Evolutionary conservation across 2,113 vertebrate genomes (phyloP), one percentile per base, ranked within the genome.

Genomic region (Pelecanoides urinatrix): DNA sequence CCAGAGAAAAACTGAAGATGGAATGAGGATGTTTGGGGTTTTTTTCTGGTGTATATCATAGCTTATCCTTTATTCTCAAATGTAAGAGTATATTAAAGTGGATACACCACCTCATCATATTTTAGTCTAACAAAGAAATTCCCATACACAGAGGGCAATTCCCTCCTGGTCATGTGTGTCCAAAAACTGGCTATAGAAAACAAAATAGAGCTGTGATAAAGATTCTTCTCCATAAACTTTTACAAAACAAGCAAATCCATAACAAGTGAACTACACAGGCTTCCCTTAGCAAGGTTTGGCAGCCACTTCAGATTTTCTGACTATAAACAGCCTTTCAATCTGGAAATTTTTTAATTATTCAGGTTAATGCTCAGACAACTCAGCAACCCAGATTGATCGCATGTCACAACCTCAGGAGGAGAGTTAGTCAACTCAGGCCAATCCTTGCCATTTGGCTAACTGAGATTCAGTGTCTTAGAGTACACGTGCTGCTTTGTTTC

Each of bases 1-100:
- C 90, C 91, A 96, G 93, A 85, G 86, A 94, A 94, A 95, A 89
- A 91, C 30, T 49, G 62, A 95, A 89, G 93, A 96, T 75, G 80
- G 73, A 94, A 87, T 85, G 58, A 96, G 89, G 94, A 93, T 26
- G 6, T 82, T 95, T 50, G 34, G 38, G 26, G 0, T 2, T 32
- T 34, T 76, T 88, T 89, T 13, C 76, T 74, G 23, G 23, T 81
- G 21, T 75, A 29, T 65, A 87, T 75, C 73, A 56, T 63, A 82
- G 62, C 16, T 93, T 71, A 87, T 78, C 21, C 27, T 95, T 89
- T 94, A 87, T 92, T 94, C 61, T 87, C n/a, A 85, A 87, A 91
- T 14, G 20, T 23, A 77, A 30, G 8, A 59, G 40, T 15, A 12
- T 78, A 89, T 91, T 84, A 55, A 94, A 84, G 56, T 36, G 9